A percentile compares a stretch with the other conserved stretches of the same genome.
phyloP scores from a whole-genome alignment of 2,888 invertebrate genomes.

The Lissonota sp. region DNA sequence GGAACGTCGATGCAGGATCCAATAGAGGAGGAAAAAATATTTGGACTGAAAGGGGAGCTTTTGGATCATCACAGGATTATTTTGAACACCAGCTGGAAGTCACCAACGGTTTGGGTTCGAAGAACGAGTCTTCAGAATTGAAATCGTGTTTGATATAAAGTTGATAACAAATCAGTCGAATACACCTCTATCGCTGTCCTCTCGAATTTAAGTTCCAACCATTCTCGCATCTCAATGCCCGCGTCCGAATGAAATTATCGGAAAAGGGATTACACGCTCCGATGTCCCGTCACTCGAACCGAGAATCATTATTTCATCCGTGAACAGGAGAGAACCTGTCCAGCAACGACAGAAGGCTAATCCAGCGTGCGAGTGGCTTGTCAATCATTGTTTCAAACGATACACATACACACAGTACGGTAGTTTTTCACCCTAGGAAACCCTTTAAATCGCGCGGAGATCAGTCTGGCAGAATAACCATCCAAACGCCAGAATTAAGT shows the following conservation, averaged over 20 bases:
- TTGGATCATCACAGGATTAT: too few relatives aligned
- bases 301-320: slow-evolving; percentile 24
- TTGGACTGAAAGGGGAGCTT: too few relatives aligned
- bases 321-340: slow-evolving; percentile 25
- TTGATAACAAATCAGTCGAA: too few relatives aligned
- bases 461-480: neutral
- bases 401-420: neutral
- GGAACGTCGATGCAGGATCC: too few relatives aligned
- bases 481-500: neutral
- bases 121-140: too few relatives aligned
- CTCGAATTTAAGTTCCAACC: neutral
- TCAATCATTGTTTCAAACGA: slow-evolving; percentile 45
- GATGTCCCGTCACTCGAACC: slow-evolving; percentile 25
- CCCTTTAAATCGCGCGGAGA: neutral
- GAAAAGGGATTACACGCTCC: slow-evolving; percentile 28
- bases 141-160: too few relatives aligned
- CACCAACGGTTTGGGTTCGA: too few relatives aligned
- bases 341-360: slow-evolving; percentile 10
- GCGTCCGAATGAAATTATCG: slow-evolving; percentile 21
- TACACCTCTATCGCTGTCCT: too few relatives aligned
- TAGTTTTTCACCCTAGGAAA: slow-evolving; percentile 3
- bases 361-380: slow-evolving; percentile 18
- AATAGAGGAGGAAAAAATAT: too few relatives aligned
- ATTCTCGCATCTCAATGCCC: slow-evolving; percentile 8
- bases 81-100: too few relatives aligned